A percentile compares a stretch with the other conserved stretches of the same genome.
Evolutionary conservation across 2,888 invertebrate genomes (phyloP).

Genomic region (Acronicta psi): DNA sequence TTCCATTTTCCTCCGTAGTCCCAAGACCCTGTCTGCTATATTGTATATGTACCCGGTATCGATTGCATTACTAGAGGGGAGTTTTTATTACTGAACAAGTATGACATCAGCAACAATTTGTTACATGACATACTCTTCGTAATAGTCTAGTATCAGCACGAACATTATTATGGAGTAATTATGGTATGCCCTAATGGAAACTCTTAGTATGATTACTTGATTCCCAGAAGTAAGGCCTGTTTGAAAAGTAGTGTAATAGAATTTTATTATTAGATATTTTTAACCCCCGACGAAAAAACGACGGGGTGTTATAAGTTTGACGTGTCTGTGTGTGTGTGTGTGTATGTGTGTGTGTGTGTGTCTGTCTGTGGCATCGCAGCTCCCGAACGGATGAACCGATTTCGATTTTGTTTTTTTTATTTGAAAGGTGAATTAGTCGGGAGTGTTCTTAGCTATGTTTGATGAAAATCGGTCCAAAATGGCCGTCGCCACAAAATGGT

Average conservation of each 20-base stretch:
- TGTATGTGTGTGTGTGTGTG: too few species aligned
- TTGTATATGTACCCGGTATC: constrained; percentile 81
- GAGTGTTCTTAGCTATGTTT: too few species aligned
- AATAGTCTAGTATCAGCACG: constrained; percentile 28
- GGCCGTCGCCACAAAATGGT: too few species aligned
- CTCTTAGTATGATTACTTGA: constrained; percentile 4
- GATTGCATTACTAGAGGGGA: constrained; percentile 74
- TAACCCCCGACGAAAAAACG: too few species aligned
- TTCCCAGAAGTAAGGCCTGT: constrained; percentile 14
- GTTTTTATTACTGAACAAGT: constrained; percentile 73
- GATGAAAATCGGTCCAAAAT: too few species aligned
- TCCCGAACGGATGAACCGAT: too few species aligned
- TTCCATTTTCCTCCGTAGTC: constrained; percentile 70
- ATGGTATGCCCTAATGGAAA: constrained; percentile 15
- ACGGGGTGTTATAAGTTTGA: too few species aligned
- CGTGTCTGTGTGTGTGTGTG: too few species aligned
- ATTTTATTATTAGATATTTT: not conserved
- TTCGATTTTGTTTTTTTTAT: too few species aligned
- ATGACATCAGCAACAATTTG: constrained; percentile 73
- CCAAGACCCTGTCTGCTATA: constrained; percentile 74
- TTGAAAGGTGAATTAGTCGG: too few species aligned
- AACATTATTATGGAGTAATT: constrained; percentile 27
- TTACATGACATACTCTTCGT: constrained; percentile 33
- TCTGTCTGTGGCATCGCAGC: too few species aligned
- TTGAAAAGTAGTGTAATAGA: constrained; percentile 9